These are phyloP conservation scores for Mellilla xanthometata DNA, from an alignment of 2,888 invertebrate species.

Conservation along the genomic window DNA sequence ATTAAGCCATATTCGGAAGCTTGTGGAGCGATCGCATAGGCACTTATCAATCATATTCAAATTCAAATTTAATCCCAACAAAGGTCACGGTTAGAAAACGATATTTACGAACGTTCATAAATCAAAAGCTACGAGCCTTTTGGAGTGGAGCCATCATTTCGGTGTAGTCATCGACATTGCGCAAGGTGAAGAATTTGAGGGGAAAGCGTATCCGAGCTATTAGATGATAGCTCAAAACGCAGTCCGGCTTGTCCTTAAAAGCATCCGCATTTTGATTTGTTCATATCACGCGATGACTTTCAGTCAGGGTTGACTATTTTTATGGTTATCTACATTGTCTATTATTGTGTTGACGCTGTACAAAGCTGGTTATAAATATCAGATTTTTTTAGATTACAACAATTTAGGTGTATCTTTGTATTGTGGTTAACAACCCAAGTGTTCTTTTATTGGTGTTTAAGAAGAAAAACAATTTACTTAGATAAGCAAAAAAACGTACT, in stretches of 20 bases:
- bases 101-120: conserved; percentile 9
- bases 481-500: too few species aligned
- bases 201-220: conserved; percentile 48
- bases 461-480: too few species aligned
- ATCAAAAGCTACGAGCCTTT: conserved; percentile 5
- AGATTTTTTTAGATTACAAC: too few species aligned
- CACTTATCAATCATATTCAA: conserved; percentile 25
- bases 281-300: conserved; percentile 40
- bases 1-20: conserved; percentile 13
- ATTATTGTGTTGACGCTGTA: too few species aligned
- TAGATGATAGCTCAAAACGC: conserved; percentile 41
- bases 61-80: conserved; percentile 20
- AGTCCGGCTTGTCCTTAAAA: conserved; percentile 63
- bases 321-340: too few species aligned
- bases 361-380: too few species aligned
- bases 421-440: too few species aligned
- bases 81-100: conserved; percentile 18
- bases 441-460: too few species aligned
- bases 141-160: conserved; percentile 18
- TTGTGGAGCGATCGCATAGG: conserved; percentile 19
- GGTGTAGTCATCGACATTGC: conserved; percentile 18
- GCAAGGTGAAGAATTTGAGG: conserved; percentile 32
- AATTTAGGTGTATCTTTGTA: too few species aligned
- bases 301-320: conserved; percentile 21
- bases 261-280: conserved; percentile 60